Evolutionary conservation across 2,797 vertebrate genomes (phyloP), one percentile per base, ranked within the genome.

Genomic region (Thalassophryne amazonica): DNA sequence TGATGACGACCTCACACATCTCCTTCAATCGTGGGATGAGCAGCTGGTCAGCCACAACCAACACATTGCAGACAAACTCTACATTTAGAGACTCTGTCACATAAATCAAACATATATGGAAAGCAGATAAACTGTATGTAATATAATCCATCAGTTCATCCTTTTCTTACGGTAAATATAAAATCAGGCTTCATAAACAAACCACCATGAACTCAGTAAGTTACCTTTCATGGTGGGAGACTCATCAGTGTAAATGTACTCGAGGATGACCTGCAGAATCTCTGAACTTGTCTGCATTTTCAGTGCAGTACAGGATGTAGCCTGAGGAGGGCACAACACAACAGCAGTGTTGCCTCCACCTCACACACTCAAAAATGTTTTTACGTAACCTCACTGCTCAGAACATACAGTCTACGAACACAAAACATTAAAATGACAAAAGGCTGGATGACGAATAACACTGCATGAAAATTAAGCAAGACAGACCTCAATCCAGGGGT

Each of bases 241-340:
- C 84, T 98, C 95, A 61, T 97, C 96, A 3, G 92, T 94, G 74
- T 99, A 99, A 71, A 97, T 87, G 69, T 98, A 99, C 85, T 98
- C 94, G 15, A 99, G 82, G 64, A 97, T 91, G 78, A 93, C 94
- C 67, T 95, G 91, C 23, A 99, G 86, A 40, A 96, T 88, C 33
- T 97, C 95, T 36, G 95, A 94, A 80, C 88, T 91, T 15, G 94
- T 95, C 4, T 94, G 92, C 92, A 99, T 93, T 70, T 96, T 92
- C 49, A 99, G 85, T 56, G 94, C 93, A 78, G 90, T 88, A 79
- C 93, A 94, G 51, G 91, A 92, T 14, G 93, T 94, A 60, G 96
- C 94, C 96, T 98, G 78, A 50, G 41, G 65, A 70, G 42, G 57
- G 71, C 19, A n/a, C 3, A 43, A 43, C 2, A 49, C 19, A 54